Evolutionary conservation across 35 echinoderm and acorn worm species (phyloP).

Genomic region (Heliocidaris tuberculata): DNA sequence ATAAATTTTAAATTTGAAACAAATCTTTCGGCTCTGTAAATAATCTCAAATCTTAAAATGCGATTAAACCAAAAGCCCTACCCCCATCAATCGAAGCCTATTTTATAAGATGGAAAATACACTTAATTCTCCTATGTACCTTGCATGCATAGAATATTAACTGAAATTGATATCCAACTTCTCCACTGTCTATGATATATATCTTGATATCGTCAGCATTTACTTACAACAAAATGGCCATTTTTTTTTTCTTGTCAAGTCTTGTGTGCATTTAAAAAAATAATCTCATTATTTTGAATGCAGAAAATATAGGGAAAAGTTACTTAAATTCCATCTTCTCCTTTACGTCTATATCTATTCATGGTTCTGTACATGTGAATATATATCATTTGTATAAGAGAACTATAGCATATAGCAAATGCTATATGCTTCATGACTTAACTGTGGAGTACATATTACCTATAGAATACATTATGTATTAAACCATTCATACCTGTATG

Average conservation of each 20-base stretch:
- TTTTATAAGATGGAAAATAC: too few species aligned
- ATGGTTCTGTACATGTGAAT: not conserved
- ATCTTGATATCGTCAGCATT: not conserved
- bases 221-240: not conserved
- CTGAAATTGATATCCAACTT: not conserved
- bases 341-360: not conserved
- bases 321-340: not conserved
- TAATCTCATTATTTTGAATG: not conserved
- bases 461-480: not conserved
- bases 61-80: too few species aligned
- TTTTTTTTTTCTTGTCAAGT: not conserved
- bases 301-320: not conserved
- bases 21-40: too few species aligned
- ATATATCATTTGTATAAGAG: slow-evolving; percentile 6
- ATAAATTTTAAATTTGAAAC: too few species aligned
- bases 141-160: not conserved
- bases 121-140: not conserved
- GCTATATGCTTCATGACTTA: not conserved
- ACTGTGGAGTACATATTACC: slow-evolving; percentile 3
- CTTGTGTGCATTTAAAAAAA: not conserved
- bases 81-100: too few species aligned
- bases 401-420: not conserved
- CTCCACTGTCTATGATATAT: not conserved
- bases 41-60: too few species aligned
- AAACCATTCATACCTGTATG: not conserved